Conservation (phyloP, 2,888 invertebrate genomes). For the Anoncus sp. region DNA sequence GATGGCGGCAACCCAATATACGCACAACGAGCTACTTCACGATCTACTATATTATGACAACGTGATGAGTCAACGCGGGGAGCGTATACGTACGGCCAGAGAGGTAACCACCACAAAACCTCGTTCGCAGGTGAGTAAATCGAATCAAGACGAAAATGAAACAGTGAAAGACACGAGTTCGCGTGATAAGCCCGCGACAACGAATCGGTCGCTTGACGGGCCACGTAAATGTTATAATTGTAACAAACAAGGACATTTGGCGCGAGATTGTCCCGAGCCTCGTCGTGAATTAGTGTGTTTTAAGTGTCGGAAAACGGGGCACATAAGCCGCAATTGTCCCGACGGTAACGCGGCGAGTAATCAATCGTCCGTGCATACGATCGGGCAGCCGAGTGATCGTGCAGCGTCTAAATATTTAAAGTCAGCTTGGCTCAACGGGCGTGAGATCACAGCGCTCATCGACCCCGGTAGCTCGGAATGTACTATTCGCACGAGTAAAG, state of each 20-base stretch:
- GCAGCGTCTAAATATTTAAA: constrained; percentile 34
- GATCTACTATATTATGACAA: constrained; percentile 3
- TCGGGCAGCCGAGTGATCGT: too few species aligned
- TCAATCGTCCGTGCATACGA: too few species aligned
- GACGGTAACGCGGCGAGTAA: too few species aligned
- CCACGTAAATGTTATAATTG: constrained; percentile 18
- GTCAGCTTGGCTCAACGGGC: background rate
- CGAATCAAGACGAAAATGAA: background rate
- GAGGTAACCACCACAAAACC: background rate
- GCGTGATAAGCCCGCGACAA: too few species aligned
- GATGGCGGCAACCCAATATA: background rate
- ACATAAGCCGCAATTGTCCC: constrained; percentile 10
- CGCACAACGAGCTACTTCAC: constrained; percentile 1
- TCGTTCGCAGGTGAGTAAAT: background rate
- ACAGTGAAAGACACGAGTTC: background rate
- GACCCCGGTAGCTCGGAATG: background rate
- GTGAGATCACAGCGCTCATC: background rate
- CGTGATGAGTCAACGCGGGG: background rate
- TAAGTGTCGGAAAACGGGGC: constrained; percentile 1
- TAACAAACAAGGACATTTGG: constrained; percentile 14
- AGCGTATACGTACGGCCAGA: background rate
- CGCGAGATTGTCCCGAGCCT: constrained; percentile 22
- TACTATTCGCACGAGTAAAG: too few species aligned
- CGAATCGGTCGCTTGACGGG: background rate
- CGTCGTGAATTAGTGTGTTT: background rate